A percentile compares a stretch with the other conserved stretches of the same genome.
phyloP scores from a whole-genome alignment of 2,888 invertebrate species.

The Ecdyonurus torrentis region DNA sequence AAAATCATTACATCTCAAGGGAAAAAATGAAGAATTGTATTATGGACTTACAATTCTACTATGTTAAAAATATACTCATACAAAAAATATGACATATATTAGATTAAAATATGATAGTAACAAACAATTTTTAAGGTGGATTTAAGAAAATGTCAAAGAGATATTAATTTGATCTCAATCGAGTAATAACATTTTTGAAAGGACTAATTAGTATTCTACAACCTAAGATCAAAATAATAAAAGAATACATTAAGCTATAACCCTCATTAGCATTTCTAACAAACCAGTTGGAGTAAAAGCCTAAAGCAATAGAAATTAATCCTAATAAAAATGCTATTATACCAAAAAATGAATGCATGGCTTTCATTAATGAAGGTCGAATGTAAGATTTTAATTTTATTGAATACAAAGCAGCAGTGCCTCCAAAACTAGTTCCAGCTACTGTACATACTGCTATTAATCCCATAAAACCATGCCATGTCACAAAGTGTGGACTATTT shows the following conservation, averaged over 20 bases:
- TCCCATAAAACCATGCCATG: background rate
- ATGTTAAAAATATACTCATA: no score
- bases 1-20: no score
- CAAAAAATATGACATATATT: no score
- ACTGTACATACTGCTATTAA: background rate
- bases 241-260: background rate
- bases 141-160: no score
- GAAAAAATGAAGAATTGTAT: no score
- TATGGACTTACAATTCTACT: no score
- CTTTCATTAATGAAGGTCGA: background rate
- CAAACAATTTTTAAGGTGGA: no score
- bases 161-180: background rate
- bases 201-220: background rate
- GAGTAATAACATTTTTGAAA: background rate
- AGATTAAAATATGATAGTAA: no score
- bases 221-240: background rate
- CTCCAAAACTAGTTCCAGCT: background rate
- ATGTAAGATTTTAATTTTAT: background rate
- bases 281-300: background rate
- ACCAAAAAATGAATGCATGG: background rate
- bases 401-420: background rate
- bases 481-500: background rate
- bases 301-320: background rate
- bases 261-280: background rate
- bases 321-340: background rate